Evolutionary conservation across 2,888 invertebrate genomes (phyloP), one percentile per base, ranked within the genome.

Genomic region (Sialis lutaria): DNA sequence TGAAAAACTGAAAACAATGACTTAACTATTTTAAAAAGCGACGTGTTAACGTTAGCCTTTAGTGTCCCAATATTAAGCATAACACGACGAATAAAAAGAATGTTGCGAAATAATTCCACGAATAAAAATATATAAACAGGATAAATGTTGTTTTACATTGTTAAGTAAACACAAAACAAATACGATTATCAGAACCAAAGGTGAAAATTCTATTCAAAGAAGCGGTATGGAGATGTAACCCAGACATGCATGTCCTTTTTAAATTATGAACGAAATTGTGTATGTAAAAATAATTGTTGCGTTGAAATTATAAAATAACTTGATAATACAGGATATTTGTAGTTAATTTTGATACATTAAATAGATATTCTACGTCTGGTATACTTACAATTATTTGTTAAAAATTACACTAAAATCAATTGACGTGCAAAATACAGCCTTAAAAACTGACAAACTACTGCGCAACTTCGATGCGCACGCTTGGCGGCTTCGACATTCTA

Each of bases 401-500:
- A 37, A 10, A 12, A 37, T 37, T n/a, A 37, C 37, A 37, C 37
- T 37, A 37, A 37, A 37, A 37, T 12, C 37, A 31, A 45, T 40
- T 45, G 45, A 45, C 45, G 45, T 45, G 45, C 33, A 35, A 42
- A 42, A 32, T n/a, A 6, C 37, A n/a, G 44, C 22, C 37, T 35
- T 45, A 30, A 22, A 40, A 40, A 45, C 45, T 34, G 45, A 40
- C 45, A 45, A 40, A 40, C 10, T 33, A 39, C 22, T 45, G 45
- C 45, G 45, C 40, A 45, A 9, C 13, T 33, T 32, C 6, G 32
- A 22, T 9, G 45, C 45, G 45, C 45, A 45, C 45, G 45, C 45
- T 45, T 45, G 45, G 45, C 45, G 40, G 31, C 42, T 37, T 37
- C 22, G 22, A 22, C 22, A 22, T 22, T 22, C 22, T 22, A 22